Percentiles rank a stretch among this genome's conserved stretches.
phyloP scores from a whole-genome alignment of 2,888 invertebrate genomes.

The Octodonta nipae region DNA sequence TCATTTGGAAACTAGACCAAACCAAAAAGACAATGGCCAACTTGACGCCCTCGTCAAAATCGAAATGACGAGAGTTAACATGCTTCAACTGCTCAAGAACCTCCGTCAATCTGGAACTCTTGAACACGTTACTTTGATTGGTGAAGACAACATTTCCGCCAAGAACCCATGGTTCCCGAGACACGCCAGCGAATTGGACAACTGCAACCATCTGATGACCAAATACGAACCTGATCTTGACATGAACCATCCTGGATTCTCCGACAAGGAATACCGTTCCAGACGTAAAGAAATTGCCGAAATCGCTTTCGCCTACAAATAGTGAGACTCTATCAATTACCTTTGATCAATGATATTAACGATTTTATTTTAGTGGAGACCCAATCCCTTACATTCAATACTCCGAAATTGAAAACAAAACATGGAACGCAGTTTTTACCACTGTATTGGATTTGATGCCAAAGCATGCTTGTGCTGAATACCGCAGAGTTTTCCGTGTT shows the following conservation, averaged over 20 bases:
- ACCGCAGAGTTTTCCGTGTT: slow-evolving; percentile 68
- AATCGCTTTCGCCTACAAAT: slow-evolving; percentile 90
- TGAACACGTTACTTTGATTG: slow-evolving; percentile 66
- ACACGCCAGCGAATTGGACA: slow-evolving; percentile 88
- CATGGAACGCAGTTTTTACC: slow-evolving; percentile 89
- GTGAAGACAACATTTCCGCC: slow-evolving; percentile 70
- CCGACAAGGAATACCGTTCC: slow-evolving; percentile 83
- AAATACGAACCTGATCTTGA: slow-evolving; percentile 97
- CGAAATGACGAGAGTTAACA: slow-evolving; percentile 13
- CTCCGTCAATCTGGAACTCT: slow-evolving; percentile 74
- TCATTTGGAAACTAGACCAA: slow-evolving; percentile 82
- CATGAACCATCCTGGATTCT: slow-evolving; percentile 96
- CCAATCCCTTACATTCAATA: slow-evolving; percentile 79
- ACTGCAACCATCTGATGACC: slow-evolving; percentile 95
- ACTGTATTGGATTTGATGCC: slow-evolving; percentile 78
- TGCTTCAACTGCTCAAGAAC: slow-evolving; percentile 32
- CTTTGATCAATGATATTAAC: too few relatives aligned
- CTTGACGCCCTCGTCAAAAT: slow-evolving; percentile 75
- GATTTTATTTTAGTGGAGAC: slow-evolving; percentile 54
- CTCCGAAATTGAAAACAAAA: slow-evolving; percentile 75
- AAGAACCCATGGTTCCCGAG: slow-evolving; percentile 95
- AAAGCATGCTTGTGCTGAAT: slow-evolving; percentile 86
- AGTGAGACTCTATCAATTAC: too few relatives aligned
- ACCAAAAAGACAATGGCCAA: slow-evolving; percentile 58
- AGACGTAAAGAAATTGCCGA: slow-evolving; percentile 92